phyloP scores from a whole-genome alignment of 2,888 invertebrate genomes.

The Macrosiphum euphorbiae region DNA sequence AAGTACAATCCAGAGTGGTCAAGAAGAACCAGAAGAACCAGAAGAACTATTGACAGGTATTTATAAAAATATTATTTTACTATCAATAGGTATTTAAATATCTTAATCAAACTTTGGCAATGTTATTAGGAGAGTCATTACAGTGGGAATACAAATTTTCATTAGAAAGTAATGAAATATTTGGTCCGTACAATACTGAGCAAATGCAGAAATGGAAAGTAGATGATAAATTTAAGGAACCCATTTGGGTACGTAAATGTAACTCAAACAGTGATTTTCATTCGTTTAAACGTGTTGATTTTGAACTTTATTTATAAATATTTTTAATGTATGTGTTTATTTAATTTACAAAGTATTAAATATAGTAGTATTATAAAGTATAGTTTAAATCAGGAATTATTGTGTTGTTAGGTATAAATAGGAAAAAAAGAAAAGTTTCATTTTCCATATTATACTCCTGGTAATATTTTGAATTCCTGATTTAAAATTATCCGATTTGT shows the following conservation, averaged over 20 bases:
- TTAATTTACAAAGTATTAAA: not conserved
- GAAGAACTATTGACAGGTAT: constrained; percentile 25
- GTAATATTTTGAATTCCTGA: not conserved
- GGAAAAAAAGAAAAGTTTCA: not conserved
- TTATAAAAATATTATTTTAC: not conserved
- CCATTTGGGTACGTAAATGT: constrained; percentile 88
- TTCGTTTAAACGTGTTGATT: constrained; percentile 89
- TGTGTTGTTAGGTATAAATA: not conserved
- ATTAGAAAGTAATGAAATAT: constrained; percentile 80
- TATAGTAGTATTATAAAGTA: not conserved
- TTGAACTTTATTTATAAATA: constrained; percentile 87
- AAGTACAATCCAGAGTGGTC: constrained; percentile 36
- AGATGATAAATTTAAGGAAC: constrained; percentile 86
- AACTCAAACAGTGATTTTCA: constrained; percentile 84
- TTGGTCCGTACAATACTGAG: constrained; percentile 86
- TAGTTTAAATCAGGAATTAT: not conserved
- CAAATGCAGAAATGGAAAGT: constrained; percentile 93
- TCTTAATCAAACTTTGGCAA: not conserved
- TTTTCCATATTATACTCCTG: not conserved
- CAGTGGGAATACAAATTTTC: constrained; percentile 95
- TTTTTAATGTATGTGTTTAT: constrained; percentile 31
- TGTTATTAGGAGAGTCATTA: constrained; percentile 69
- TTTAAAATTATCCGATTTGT: not conserved
- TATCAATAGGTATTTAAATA: not conserved
- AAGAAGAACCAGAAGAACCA: constrained; percentile 49